Evolutionary conservation across 2,113 vertebrate genomes (phyloP).

Genomic region (Copsychus sechellarum): DNA sequence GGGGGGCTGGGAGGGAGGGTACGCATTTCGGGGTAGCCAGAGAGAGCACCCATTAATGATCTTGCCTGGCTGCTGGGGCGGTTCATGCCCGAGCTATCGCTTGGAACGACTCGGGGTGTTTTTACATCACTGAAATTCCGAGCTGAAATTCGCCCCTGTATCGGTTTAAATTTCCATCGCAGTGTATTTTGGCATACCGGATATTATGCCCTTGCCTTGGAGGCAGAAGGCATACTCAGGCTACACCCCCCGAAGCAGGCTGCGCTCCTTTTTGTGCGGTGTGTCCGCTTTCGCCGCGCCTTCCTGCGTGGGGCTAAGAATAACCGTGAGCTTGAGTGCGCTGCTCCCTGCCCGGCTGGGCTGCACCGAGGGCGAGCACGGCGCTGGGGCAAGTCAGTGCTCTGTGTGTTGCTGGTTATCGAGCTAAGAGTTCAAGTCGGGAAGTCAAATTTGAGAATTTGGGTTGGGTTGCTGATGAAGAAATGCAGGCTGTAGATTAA

Average conservation of each 20-base stretch:
- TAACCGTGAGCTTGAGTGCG: constrained; percentile 10
- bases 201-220: neutral
- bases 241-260: neutral
- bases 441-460: neutral
- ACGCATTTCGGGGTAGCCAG: neutral
- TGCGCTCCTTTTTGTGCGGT: neutral
- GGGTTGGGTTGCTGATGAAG: neutral
- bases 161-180: neutral
- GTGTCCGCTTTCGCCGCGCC: neutral
- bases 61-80: neutral
- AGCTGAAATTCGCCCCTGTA: neutral
- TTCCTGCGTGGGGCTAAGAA: constrained; percentile 42
- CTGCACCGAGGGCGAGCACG: neutral
- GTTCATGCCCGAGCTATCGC: neutral
- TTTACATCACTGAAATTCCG: neutral
- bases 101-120: neutral
- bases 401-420: neutral
- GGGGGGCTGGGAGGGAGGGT: neutral
- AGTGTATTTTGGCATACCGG: neutral
- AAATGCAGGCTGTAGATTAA: neutral
- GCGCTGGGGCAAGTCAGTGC: neutral
- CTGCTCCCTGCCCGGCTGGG: neutral
- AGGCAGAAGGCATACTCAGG: neutral
- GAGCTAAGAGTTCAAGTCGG: neutral
- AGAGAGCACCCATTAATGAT: neutral